Evolutionary conservation across 1,140 invertebrate species (phyloP), one percentile per base, ranked within the genome.

Genomic region (Zaprionus davidi): DNA sequence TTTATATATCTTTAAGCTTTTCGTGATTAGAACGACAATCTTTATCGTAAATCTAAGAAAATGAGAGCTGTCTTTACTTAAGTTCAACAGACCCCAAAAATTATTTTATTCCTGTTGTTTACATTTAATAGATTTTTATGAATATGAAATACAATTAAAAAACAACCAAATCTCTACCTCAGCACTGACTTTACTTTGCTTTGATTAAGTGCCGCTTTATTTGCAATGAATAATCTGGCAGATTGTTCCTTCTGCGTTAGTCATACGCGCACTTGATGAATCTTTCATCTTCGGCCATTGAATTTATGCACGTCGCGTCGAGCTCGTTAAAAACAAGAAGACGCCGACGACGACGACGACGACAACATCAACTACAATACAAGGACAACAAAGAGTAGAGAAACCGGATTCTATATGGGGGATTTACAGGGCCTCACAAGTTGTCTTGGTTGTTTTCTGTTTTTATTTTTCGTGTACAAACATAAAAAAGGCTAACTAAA

Each of bases 301-400:
- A 88, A 81, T 88, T 88, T 84, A 84, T 88, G 81, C 84, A 88
- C 71, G 78, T 79, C 84, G 74, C 81, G 84, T 84, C 44, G 64
- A 15, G 58, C 53, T 55, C 75, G 78, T 81, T 71, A 81, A 81
- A 88, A 55, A 38, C 49, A 73, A 71, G 36, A 69, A 66, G 68
- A 65, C 34, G 20, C 20, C 58, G 20, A 46, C 36, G 13, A 66
- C 31, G 24, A 66, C 31, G 24, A n/a, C 34, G 46, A 55, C 9
- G 31, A 56, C 36, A 66, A 41, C 53, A 76, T 65, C 41, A 66
- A 59, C 31, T 34, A 59, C 31, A 7, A 49, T 65, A 79, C 84
- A 86, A 76, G 77, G 77, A 87, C 86, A 62, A 75, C 60, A 44
- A 12, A 69, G 22, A 69, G 31, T 55, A 58, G 34, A 57, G 28